A percentile compares a stretch with the other conserved stretches of the same genome.
phyloP scores from a whole-genome alignment of 2,113 vertebrate genomes.

The Cottus gobio region DNA sequence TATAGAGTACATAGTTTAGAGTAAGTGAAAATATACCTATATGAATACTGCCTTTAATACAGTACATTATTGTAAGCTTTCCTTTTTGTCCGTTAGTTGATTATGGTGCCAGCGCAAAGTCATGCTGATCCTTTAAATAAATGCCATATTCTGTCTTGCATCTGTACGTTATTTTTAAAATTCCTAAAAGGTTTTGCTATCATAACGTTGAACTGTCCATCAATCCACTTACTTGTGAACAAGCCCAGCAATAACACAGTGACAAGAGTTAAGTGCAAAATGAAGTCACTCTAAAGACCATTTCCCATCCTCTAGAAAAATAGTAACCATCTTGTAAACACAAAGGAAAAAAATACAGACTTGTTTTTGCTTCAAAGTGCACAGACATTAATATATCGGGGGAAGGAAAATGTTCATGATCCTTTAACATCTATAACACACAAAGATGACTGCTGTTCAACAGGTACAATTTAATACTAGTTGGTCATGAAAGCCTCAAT shows the following conservation, averaged over 20 bases:
- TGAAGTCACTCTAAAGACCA: conserved; percentile 45
- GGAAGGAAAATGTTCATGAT: conserved; percentile 36
- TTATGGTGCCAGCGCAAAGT: conserved; percentile 5
- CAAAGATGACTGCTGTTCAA: conserved; percentile 7
- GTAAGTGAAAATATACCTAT: conserved; percentile 48
- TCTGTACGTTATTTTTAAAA: conserved; percentile 5
- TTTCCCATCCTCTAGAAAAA: conserved; percentile 69
- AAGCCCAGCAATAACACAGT: conserved; percentile 28
- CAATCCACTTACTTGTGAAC: conserved; percentile 27
- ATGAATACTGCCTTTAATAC: conserved; percentile 55
- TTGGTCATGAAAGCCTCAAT: conserved; percentile 66
- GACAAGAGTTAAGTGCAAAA: conserved; percentile 72
- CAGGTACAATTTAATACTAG: conserved; percentile 23
- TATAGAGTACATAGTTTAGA: conserved; percentile 51
- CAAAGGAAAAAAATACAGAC: conserved; percentile 60
- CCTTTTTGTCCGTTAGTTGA: background rate
- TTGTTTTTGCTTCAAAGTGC: conserved; percentile 67
- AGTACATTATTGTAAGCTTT: conserved; percentile 23
- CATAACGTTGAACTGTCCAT: conserved; percentile 3
- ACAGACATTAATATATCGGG: conserved; percentile 23
- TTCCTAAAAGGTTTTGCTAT: background rate
- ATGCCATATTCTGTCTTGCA: conserved; percentile 30
- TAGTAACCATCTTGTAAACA: conserved; percentile 66
- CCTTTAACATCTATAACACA: conserved; percentile 5
- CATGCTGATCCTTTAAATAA: conserved; percentile 33